Percentiles rank a stretch among this genome's conserved stretches.
Conservation (phyloP, 2,113 vertebrate genomes). For the Periophthalmus modestus region DNA sequence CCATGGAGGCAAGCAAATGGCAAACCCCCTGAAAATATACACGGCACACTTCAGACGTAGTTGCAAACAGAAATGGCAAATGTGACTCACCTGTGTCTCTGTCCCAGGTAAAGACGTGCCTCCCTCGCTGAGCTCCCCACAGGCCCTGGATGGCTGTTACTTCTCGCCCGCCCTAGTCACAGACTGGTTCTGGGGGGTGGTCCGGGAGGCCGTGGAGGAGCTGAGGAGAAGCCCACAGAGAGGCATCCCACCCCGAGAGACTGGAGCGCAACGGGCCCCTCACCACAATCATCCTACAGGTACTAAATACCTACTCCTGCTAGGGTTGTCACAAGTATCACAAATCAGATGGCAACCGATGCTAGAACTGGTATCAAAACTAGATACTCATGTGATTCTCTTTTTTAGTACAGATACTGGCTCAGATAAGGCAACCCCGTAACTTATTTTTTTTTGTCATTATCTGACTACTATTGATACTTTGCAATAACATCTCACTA, state of each 20-base stretch:
- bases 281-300: conserved; percentile 78
- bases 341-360: no score
- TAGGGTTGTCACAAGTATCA: no score
- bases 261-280: conserved; percentile 79
- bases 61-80: neutral
- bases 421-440: no score
- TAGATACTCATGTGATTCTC: no score
- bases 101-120: conserved; percentile 56
- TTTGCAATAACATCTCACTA: no score
- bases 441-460: no score
- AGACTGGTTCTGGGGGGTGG: conserved; percentile 81
- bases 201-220: conserved; percentile 75
- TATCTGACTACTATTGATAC: no score
- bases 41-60: no score
- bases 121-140: conserved; percentile 68
- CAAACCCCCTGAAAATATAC: no score
- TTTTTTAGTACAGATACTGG: no score
- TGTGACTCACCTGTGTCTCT: neutral
- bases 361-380: no score
- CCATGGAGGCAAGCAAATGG: no score
- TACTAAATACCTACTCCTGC: conserved; percentile 16
- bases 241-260: conserved; percentile 75
- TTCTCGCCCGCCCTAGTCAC: conserved; percentile 79
- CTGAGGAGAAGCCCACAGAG: conserved; percentile 74
- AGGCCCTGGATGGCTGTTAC: conserved; percentile 77